Evolutionary conservation across 1,140 invertebrate genomes (phyloP), one percentile per base, ranked within the genome.

Genomic region (Thalassaphorura encarpata): DNA sequence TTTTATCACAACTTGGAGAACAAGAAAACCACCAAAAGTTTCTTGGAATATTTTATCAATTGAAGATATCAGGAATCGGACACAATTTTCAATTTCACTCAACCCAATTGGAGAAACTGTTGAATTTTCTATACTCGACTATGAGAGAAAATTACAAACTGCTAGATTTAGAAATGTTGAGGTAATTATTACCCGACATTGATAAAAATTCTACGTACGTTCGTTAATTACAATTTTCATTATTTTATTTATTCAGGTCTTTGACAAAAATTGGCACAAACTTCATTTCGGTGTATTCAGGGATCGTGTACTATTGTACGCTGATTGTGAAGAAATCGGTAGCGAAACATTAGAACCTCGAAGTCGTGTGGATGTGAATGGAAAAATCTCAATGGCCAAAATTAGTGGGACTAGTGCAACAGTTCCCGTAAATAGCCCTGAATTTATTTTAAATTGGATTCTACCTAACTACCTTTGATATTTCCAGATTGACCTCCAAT

Each of bases 241-340:
- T 6, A 69, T 11, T 43, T 43, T 11, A 15, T 15, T 43, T 43
- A 19, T 18, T 24, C 18, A 85, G 82, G 71, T 87, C n/a, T 87
- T 88, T 67, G 78, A 82, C 62, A 77, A 76, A 50, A 77, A 80
- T 42, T 89, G 85, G 86, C 85, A 89, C 66, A 89, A 89, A 72
- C 72, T 89, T 5, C 83, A 87, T 66, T 77, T 87, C 54, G 82
- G 83, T 2, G 76, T 87, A 2, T 81, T 77, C 51, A 74, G 78
- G 54, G 77, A 85, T 48, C 75, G 76, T 26, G 77, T 84, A 0
- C 68, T 79, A 15, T 68, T 87, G 2, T 85, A 84, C 60, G 70
- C 87, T 0, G 86, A 89, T 66, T 89, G 87, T 64, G 70, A 77
- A 49, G 69, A 70, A 66, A 61, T 66, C 27, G 73, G 67, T 15